phyloP scores from a whole-genome alignment of 2,113 vertebrate genomes.

The Pandion haliaetus region DNA sequence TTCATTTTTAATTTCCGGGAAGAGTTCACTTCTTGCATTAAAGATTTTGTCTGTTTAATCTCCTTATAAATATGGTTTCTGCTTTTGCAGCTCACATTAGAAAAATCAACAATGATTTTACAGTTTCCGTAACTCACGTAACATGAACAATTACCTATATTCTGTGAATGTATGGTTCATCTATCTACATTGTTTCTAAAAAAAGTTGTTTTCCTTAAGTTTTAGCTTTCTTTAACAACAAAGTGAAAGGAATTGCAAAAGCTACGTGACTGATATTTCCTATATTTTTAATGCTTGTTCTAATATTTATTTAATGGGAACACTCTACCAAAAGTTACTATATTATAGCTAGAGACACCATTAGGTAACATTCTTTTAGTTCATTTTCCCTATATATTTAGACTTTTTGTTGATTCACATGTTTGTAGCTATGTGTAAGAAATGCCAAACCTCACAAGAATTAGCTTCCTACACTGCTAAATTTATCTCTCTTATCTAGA shows the following conservation, averaged over 20 bases:
- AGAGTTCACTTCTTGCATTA: not conserved
- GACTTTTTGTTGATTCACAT: not conserved
- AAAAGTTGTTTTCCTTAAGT: not conserved
- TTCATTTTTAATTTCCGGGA: not conserved
- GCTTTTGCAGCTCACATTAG: constrained; percentile 33
- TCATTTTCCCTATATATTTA: not conserved
- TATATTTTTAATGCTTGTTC: not conserved
- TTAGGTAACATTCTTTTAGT: not conserved
- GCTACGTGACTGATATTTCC: not conserved
- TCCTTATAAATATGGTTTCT: constrained; percentile 14
- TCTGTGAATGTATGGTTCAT: constrained; percentile 46
- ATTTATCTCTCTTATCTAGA: not conserved
- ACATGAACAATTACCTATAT: constrained; percentile 37
- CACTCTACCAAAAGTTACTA: not conserved
- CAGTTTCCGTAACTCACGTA: constrained; percentile 15
- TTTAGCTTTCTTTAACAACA: not conserved
- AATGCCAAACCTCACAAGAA: not conserved
- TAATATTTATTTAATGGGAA: not conserved
- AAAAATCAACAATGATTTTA: constrained; percentile 32
- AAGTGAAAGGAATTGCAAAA: not conserved
- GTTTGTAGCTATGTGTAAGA: not conserved
- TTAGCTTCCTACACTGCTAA: not conserved
- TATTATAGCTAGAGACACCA: not conserved
- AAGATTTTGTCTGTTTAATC: constrained; percentile 43
- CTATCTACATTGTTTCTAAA: constrained; percentile 33